phyloP scores from a whole-genome alignment of 1,140 invertebrate genomes.

The Pseudomyrmex dendroicus region DNA sequence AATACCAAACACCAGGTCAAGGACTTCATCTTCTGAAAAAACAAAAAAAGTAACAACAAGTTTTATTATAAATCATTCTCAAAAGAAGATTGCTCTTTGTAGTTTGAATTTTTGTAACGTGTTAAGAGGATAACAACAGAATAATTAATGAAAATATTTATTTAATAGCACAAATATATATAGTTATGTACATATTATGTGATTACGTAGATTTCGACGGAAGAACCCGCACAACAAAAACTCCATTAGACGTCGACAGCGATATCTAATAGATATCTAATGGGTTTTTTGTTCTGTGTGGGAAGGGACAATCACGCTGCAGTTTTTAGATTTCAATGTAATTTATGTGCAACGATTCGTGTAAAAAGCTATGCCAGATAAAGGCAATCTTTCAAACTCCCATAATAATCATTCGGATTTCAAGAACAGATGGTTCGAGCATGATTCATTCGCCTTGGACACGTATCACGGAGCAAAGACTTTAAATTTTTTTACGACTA shows the following conservation, averaged over 20 bases:
- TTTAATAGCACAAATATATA: neutral
- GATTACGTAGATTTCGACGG: neutral
- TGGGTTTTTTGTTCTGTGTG: too few species aligned
- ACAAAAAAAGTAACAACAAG: neutral
- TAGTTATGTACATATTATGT: neutral
- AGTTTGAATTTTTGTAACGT: too few species aligned
- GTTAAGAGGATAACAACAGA: too few species aligned
- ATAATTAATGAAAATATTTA: neutral
- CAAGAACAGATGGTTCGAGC: conserved; percentile 26
- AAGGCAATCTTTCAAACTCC: neutral
- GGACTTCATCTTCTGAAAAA: conserved; percentile 75
- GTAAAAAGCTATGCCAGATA: neutral
- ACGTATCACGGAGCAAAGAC: conserved; percentile 13
- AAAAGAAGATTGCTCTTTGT: too few species aligned
- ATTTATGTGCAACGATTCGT: neutral
- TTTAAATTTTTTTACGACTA: neutral
- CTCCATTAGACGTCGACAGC: too few species aligned
- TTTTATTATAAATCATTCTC: too few species aligned
- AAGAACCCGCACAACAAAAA: neutral
- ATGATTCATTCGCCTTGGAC: conserved; percentile 42
- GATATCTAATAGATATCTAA: too few species aligned
- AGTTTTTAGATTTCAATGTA: neutral
- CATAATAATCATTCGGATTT: conserved; percentile 28
- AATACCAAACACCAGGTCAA: conserved; percentile 66
- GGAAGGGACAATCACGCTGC: neutral